Evolutionary conservation across 1,140 invertebrate species (phyloP), one percentile per base, ranked within the genome.

Genomic region (Tetramorium simillimum): DNA sequence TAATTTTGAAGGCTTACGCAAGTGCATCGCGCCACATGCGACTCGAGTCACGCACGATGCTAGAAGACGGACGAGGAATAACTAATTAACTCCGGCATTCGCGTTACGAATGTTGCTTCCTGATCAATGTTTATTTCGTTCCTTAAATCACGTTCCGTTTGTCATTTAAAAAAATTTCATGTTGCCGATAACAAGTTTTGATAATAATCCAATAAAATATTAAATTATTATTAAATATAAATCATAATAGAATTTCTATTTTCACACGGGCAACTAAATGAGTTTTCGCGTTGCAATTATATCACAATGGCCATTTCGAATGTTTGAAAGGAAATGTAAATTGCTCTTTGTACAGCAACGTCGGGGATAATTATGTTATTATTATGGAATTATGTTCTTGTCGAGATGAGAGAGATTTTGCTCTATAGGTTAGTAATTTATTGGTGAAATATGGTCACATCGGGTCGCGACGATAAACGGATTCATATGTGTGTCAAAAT

Each of bases 1-100:
- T 62, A 87, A 85, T 77, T 84, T 84, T 84, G 53, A 84, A 84
- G 80, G 80, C 80, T 84, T 84, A 84, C 80, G 53, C 80, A 60
- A 84, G 80, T 84, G 80, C 80, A 84, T 73, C 12, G 40, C 24
- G 53, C 69, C 80, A 84, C 53, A 84, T 84, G 80, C 24, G 37
- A 84, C 80, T 73, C 67, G 67, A 73, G 53, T 84, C 80, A 84
- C 80, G 80, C 69, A 84, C 80, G 37, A 51, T 37, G 78, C 21
- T 58, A n/a, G 58, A 84, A 84, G 80, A 73, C 53, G 43, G 18
- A 82, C 60, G 67, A 73, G 67, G 40, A 84, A 73, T 72, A 58
- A 16, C 40, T 84, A 84, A 82, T 82, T 82, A 72, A 49, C 3
- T 18, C 7, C 9, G 21, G 16, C 40, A 24, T 65, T 69, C 33